Conservation (phyloP, 1,140 invertebrate genomes). For the Microplitis demolitor region DNA sequence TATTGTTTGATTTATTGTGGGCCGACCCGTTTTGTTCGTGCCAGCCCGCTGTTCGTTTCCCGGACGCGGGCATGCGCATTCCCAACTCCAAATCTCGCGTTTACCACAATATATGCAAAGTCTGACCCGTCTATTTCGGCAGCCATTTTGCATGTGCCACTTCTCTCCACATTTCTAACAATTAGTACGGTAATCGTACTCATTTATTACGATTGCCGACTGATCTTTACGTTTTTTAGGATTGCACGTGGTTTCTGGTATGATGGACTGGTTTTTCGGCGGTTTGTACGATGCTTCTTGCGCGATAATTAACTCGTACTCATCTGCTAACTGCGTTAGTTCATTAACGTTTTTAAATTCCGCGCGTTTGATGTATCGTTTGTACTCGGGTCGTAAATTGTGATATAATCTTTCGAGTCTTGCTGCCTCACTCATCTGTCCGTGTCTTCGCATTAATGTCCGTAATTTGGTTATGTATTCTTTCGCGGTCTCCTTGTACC, state of each 20-base stretch:
- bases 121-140: neutral
- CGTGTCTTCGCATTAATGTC: neutral
- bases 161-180: neutral
- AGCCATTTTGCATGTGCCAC: neutral
- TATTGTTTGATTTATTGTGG: too few species aligned
- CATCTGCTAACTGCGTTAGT: neutral
- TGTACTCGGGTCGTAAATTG: neutral
- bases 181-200: neutral
- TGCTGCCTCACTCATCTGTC: neutral
- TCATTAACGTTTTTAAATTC: neutral
- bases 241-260: neutral
- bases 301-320: neutral
- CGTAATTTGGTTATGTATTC: neutral
- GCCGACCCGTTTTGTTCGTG: too few species aligned
- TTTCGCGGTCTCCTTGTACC: neutral
- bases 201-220: neutral
- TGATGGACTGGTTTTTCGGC: neutral
- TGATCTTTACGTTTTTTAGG: neutral
- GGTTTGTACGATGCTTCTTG: neutral
- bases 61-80: too few species aligned
- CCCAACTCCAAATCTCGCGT: too few species aligned
- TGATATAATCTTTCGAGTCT: neutral
- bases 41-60: too few species aligned
- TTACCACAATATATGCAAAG: too few species aligned
- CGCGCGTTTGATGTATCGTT: neutral